Percentiles rank a stretch among this genome's conserved stretches.
These are phyloP conservation scores for Archaeoteleia sp. DNA, from an alignment of 2,888 invertebrate species.

Conservation along the genomic window DNA sequence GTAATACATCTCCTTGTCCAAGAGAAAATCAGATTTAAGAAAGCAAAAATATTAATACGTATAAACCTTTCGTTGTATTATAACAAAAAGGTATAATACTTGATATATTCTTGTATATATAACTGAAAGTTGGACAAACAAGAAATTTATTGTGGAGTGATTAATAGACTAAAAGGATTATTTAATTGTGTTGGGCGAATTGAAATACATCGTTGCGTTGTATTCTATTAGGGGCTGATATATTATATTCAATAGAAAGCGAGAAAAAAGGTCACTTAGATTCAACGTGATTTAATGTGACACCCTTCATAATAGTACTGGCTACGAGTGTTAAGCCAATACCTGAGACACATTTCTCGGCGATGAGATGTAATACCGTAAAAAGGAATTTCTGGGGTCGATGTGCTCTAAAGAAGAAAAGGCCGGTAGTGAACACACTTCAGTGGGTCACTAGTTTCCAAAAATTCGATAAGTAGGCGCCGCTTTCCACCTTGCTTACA, in stretches of 20 bases:
- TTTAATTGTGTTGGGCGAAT: background rate
- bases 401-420: conserved; percentile 54
- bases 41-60: too few species aligned
- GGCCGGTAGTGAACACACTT: conserved; percentile 24
- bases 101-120: too few species aligned
- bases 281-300: conserved; percentile 26
- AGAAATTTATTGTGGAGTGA: background rate
- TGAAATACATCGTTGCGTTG: background rate
- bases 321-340: conserved; percentile 2
- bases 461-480: conserved; percentile 61
- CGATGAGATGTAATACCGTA: conserved; percentile 28
- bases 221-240: conserved; percentile 2
- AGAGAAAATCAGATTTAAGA: too few species aligned
- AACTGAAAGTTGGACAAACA: too few species aligned
- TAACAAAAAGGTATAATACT: too few species aligned
- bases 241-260: conserved; percentile 26
- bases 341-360: conserved; percentile 21
- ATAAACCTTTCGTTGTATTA: too few species aligned
- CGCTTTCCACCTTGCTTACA: conserved; percentile 46
- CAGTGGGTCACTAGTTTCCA: conserved; percentile 64
- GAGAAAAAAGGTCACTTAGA: conserved; percentile 16
- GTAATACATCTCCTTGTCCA: too few species aligned
- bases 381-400: conserved; percentile 58
- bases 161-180: conserved; percentile 18
- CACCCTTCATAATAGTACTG: conserved; percentile 12